phyloP scores from a whole-genome alignment of 1,140 invertebrate species.

The Schlechtendalia chinensis region DNA sequence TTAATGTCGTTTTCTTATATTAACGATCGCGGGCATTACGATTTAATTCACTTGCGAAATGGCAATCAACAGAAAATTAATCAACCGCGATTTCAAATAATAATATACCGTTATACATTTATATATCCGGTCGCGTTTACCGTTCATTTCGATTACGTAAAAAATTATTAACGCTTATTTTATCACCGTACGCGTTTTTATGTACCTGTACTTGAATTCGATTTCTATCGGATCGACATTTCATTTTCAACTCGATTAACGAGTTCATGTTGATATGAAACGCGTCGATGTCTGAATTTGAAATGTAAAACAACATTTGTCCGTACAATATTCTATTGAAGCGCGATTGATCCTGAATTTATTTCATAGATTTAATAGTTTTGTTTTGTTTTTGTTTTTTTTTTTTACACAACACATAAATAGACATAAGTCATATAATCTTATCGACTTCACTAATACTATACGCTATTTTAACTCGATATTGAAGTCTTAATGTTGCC shows the following conservation, averaged over 20 bases:
- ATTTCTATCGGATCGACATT: not conserved
- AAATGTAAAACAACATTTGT: too few species aligned
- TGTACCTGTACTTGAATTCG: too few species aligned
- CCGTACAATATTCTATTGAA: not conserved
- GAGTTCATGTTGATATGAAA: too few species aligned
- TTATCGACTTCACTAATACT: too few species aligned
- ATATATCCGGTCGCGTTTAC: not conserved
- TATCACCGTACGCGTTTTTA: too few species aligned
- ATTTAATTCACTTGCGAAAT: not conserved
- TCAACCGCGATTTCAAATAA: too few species aligned
- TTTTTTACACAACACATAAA: not conserved
- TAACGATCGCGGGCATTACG: not conserved
- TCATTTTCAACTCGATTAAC: not conserved
- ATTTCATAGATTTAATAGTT: too few species aligned
- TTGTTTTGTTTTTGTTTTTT: not conserved
- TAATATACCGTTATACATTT: not conserved
- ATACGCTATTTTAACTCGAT: too few species aligned
- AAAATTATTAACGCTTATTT: not conserved
- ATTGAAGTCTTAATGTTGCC: too few species aligned
- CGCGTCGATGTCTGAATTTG: not conserved
- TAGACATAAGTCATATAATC: not conserved
- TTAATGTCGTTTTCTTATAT: not conserved
- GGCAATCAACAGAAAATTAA: too few species aligned
- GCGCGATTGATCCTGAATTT: too few species aligned
- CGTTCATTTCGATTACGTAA: slow-evolving; percentile 7